These are phyloP conservation scores for Zaprionus ornatus DNA, from an alignment of 1,140 invertebrate genomes.

Conservation along the genomic window DNA sequence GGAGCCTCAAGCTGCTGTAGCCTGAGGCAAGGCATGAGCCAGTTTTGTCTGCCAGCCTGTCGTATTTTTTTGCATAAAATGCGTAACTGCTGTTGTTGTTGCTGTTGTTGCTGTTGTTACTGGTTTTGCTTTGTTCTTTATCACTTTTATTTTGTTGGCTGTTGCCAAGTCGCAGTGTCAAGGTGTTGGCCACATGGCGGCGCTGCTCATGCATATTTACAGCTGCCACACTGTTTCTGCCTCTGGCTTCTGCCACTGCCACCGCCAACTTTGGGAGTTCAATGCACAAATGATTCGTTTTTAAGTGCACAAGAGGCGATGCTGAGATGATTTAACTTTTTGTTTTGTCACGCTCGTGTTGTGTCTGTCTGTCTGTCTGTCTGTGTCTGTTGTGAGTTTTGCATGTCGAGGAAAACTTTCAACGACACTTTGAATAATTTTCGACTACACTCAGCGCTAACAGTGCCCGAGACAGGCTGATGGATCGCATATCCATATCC, in stretches of 20 bases:
- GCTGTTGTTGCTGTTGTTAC: neutral
- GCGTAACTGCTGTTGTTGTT: conserved; percentile 12
- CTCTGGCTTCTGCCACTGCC: neutral
- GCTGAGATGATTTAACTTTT: conserved; percentile 49
- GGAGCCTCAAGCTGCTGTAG: conserved; percentile 5
- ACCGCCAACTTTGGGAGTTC: conserved; percentile 37
- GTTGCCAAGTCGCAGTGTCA: conserved; percentile 67
- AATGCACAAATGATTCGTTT: conserved; percentile 76
- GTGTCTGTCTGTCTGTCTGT: conserved; percentile 22
- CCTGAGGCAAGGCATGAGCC: conserved; percentile 46
- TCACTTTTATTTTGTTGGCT: conserved; percentile 37
- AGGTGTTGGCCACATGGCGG: conserved; percentile 74
- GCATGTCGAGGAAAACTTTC: conserved; percentile 44
- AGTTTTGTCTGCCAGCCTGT: conserved; percentile 55
- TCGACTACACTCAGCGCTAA: conserved; percentile 14
- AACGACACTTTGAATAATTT: conserved; percentile 69
- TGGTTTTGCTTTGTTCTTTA: conserved; percentile 17
- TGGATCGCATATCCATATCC: conserved; percentile 42
- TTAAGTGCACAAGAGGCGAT: conserved; percentile 44
- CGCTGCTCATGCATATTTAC: conserved; percentile 56
- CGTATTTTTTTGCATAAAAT: conserved; percentile 64
- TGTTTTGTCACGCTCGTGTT: conserved; percentile 5
- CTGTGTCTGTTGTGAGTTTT: neutral
- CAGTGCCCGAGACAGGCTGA: conserved; percentile 37
- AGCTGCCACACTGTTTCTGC: conserved; percentile 37